phyloP scores from a whole-genome alignment of 1,140 invertebrate species.

The Pseudomyrmex dendroicus region DNA sequence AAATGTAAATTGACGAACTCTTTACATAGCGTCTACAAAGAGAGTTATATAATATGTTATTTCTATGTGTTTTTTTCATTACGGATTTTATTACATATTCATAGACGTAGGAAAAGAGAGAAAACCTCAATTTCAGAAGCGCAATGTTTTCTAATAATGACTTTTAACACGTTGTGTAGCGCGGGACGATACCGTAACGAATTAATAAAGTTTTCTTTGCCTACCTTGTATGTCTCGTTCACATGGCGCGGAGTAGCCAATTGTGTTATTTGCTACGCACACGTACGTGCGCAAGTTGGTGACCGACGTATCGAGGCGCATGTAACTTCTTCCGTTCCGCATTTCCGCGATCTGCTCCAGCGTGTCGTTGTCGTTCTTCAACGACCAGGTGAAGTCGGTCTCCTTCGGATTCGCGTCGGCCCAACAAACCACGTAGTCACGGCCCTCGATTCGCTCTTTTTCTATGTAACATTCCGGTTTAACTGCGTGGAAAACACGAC shows the following conservation, averaged over 20 bases:
- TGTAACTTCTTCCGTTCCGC: slow-evolving; percentile 87
- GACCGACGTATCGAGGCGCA: slow-evolving; percentile 88
- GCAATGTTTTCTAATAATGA: slow-evolving; percentile 15
- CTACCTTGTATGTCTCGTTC: slow-evolving; percentile 89
- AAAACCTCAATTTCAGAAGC: not conserved
- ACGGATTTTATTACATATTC: not conserved
- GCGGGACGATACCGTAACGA: not conserved
- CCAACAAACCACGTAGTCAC: slow-evolving; percentile 92
- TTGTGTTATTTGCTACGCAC: slow-evolving; percentile 93
- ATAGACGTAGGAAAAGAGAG: not conserved
- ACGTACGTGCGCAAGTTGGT: slow-evolving; percentile 92
- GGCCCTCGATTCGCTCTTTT: slow-evolving; percentile 89
- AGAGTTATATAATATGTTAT: not conserved
- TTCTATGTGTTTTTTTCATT: not conserved
- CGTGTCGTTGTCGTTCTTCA: slow-evolving; percentile 93
- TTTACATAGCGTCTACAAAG: not conserved
- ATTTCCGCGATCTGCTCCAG: slow-evolving; percentile 85
- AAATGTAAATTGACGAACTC: slow-evolving; percentile 4
- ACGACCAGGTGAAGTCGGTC: slow-evolving; percentile 93
- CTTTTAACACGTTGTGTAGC: not conserved
- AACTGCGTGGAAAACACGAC: slow-evolving; percentile 86
- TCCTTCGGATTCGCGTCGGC: slow-evolving; percentile 92
- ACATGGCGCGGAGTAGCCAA: slow-evolving; percentile 91
- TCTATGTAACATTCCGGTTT: slow-evolving; percentile 94
- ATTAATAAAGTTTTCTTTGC: slow-evolving; percentile 29